A percentile compares a stretch with the other conserved stretches of the same genome.
phyloP scores from a whole-genome alignment of 2,888 invertebrate species.

The Diogma glabrata region DNA sequence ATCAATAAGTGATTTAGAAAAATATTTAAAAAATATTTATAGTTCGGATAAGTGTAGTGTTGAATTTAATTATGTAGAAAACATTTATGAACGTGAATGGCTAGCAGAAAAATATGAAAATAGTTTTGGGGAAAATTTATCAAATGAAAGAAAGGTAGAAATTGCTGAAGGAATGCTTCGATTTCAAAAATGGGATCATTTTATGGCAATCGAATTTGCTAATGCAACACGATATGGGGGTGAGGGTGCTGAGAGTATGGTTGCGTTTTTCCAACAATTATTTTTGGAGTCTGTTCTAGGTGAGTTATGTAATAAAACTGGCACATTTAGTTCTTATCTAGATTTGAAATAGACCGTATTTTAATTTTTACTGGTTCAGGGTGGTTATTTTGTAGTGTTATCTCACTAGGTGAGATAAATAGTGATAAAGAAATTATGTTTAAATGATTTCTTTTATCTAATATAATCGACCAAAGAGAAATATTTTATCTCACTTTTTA shows the following conservation, averaged over 20 bases:
- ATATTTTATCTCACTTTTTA: too few species aligned
- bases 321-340: too few species aligned
- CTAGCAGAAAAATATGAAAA: conserved; percentile 58
- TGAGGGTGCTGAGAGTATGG: conserved; percentile 90
- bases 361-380: too few species aligned
- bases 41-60: conserved; percentile 53
- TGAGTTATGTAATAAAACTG: conserved; percentile 37
- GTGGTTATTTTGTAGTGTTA: too few species aligned
- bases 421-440: too few species aligned
- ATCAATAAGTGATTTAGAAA: conserved; percentile 43
- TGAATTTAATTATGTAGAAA: conserved; percentile 74
- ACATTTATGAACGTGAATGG: conserved; percentile 80
- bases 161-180: conserved; percentile 68
- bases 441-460: too few species aligned
- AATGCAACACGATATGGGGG: conserved; percentile 91
- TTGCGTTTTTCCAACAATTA: conserved; percentile 76
- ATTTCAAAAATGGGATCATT: conserved; percentile 87
- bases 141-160: conserved; percentile 41
- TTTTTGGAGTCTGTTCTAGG: conserved; percentile 56
- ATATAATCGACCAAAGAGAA: too few species aligned
- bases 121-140: conserved; percentile 38
- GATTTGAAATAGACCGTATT: too few species aligned
- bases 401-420: too few species aligned
- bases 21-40: conserved; percentile 59
- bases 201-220: conserved; percentile 81